Evolutionary conservation across 2,113 vertebrate species (phyloP).

Genomic region (Mesitornis unicolor): DNA sequence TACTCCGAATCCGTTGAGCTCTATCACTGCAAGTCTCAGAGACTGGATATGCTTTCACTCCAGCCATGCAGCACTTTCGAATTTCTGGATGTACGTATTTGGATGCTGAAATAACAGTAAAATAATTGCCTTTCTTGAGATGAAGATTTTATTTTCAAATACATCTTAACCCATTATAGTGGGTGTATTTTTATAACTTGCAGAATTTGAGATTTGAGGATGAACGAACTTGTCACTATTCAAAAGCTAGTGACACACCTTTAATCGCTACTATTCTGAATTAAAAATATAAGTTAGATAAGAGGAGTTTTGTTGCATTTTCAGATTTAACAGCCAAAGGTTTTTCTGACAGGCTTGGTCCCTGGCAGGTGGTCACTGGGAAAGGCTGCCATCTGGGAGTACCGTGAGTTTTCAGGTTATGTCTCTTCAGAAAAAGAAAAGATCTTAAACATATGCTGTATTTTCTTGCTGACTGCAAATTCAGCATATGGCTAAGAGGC

Average conservation of each 20-base stretch:
- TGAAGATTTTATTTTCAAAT: background rate
- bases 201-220: background rate
- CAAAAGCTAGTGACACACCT: background rate
- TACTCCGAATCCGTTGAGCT: background rate
- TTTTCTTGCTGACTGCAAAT: background rate
- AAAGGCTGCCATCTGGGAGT: background rate
- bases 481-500: background rate
- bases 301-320: background rate
- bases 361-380: background rate
- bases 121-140: background rate
- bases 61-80: slow-evolving; percentile 69
- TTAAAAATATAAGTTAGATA: background rate
- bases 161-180: background rate
- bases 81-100: background rate
- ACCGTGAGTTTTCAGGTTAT: background rate
- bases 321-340: background rate
- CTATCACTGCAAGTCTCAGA: slow-evolving; percentile 66
- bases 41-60: slow-evolving; percentile 55
- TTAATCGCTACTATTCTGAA: background rate
- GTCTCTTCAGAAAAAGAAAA: background rate
- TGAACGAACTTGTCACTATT: background rate
- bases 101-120: slow-evolving; percentile 59
- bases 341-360: background rate
- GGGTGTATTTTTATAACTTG: background rate
- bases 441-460: background rate